Base-by-base conservation (phyloP, 2,888 invertebrate genomes). In the Punctoribates punctum region DNA sequence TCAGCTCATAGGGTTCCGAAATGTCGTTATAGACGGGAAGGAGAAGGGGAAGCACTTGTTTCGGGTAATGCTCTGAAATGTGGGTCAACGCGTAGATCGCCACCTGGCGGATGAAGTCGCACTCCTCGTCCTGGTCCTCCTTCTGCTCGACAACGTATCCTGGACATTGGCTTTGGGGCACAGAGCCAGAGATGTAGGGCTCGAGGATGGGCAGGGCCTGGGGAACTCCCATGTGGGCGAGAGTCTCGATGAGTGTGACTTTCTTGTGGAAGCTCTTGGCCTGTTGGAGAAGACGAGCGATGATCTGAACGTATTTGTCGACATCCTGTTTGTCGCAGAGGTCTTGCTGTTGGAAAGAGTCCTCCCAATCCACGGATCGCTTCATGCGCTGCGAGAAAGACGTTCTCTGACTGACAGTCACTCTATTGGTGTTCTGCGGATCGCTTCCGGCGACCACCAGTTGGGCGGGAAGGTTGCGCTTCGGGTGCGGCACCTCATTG, bases 1-100 rank as follows among this genome's bases (percentile, higher is more conserved):
- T 81, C 42, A 85, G 62, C 20, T 82, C 80, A 42, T 81, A 81
- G 23, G 79, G 74, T 60, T 84, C 83, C 27, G 79, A 79, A 9
- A 77, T 78, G 80, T 84, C 82, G 78, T 82, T 80, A 78, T 79
- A 82, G 34, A 83, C 78, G 34, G 84, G 83, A 73, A 83, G 77
- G 62, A 82, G 70, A 20, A 83, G 73, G 13, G 78, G n/a, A 15
- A 74, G 65, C 9, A 81, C 78, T 79, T 80, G 62, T 25, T 72
- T 73, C 0, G 78, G 77, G n/a, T 62, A 77, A 0, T 75, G 20
- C 0, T 65, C 51, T 65, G 80, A 75, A 11, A 79, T 27, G 46
- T 78, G 77, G 72, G 79, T 74, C 27, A 80, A 75, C 20, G 80
- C 67, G 57, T 78, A 77, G 73, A 80, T 77, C 34, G 79, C 51